These are phyloP conservation scores for Lontra canadensis DNA, from an alignment of 2,113 vertebrate species.

Conservation along the genomic window DNA sequence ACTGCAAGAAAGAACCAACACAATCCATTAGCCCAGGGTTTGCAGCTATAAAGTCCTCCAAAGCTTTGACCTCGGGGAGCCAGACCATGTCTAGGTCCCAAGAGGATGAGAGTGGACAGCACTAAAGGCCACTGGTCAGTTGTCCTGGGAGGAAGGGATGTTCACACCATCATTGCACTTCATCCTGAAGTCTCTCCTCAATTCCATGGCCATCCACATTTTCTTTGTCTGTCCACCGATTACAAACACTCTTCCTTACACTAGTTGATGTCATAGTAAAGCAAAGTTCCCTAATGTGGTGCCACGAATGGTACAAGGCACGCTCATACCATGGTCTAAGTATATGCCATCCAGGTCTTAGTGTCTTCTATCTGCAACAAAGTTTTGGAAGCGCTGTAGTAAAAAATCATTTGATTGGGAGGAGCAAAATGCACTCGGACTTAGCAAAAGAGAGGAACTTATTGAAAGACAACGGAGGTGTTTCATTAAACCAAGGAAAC, in stretches of 20 bases:
- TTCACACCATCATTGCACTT: neutral
- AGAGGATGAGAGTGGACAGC: neutral
- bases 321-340: too few relatives aligned
- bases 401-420: neutral
- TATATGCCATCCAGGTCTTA: neutral
- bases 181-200: neutral
- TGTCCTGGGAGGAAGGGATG: too few relatives aligned
- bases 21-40: neutral
- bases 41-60: neutral
- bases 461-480: neutral
- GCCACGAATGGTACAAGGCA: neutral
- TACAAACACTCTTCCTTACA: neutral
- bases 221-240: neutral
- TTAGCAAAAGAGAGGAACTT: neutral
- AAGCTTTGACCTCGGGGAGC: neutral
- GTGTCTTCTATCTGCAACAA: neutral
- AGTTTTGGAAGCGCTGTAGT: neutral
- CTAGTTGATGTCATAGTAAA: neutral
- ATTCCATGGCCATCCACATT: neutral
- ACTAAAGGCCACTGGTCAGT: neutral
- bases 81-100: neutral
- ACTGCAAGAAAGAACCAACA: neutral
- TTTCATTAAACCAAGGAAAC: neutral
- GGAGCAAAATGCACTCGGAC: neutral
- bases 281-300: neutral